These are phyloP conservation scores for Gopherus evgoodei DNA, from an alignment of 2,113 vertebrate genomes.

Conservation along the genomic window DNA sequence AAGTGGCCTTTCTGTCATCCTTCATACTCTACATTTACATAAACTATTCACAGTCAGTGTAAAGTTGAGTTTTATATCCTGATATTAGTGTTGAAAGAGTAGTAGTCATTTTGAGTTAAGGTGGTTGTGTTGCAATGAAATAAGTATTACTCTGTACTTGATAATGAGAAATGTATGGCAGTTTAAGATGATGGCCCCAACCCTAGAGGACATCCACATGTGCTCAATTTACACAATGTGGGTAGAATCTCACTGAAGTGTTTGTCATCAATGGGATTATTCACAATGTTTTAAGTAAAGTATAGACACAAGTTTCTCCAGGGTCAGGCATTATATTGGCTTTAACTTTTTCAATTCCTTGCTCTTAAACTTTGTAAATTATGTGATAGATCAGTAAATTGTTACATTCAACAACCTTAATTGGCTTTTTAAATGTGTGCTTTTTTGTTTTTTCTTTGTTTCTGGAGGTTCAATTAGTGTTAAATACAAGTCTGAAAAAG, in stretches of 20 bases:
- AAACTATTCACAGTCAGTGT: not conserved
- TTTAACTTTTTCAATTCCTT: not conserved
- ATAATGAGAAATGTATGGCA: not conserved
- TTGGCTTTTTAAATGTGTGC: not conserved
- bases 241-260: not conserved
- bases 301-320: not conserved
- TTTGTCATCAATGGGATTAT: not conserved
- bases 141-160: not conserved
- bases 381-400: not conserved
- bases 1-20: not conserved
- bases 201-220: not conserved
- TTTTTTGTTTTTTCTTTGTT: not conserved
- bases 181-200: not conserved
- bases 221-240: not conserved
- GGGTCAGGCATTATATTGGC: not conserved
- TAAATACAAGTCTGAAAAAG: conserved; percentile 66
- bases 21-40: not conserved
- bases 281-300: not conserved
- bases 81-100: not conserved
- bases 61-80: not conserved
- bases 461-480: conserved; percentile 58
- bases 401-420: not conserved
- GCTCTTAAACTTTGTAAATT: not conserved
- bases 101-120: not conserved
- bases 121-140: not conserved